Evolutionary conservation across 2,113 vertebrate genomes (phyloP).

Genomic region (Psettodes erumei): DNA sequence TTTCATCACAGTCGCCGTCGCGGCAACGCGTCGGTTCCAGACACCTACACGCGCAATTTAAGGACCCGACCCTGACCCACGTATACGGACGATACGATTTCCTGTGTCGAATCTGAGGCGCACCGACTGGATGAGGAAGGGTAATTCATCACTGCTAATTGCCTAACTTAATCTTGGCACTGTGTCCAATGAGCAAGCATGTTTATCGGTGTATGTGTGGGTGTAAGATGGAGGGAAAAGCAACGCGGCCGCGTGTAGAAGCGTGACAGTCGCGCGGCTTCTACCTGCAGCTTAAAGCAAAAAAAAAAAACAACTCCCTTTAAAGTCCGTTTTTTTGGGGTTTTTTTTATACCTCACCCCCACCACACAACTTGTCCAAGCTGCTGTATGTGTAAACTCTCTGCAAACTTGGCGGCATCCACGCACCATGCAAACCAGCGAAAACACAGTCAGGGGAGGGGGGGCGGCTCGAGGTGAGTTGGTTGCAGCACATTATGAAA

Average conservation of each 20-base stretch:
- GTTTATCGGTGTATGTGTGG: conserved; percentile 51
- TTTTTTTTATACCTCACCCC: too few relatives aligned
- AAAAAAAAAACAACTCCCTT: too few relatives aligned
- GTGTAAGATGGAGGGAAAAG: conserved; percentile 33
- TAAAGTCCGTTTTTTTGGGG: conserved; percentile 23
- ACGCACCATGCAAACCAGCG: neutral
- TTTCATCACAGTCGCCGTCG: conserved; percentile 42
- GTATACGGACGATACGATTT: conserved; percentile 10
- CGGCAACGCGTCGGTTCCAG: conserved; percentile 11
- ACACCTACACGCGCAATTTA: conserved; percentile 23
- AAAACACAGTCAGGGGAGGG: neutral
- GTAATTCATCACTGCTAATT: conserved; percentile 69
- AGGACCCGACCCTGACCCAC: conserved; percentile 23
- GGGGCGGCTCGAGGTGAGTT: too few relatives aligned
- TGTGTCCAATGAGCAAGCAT: conserved; percentile 55
- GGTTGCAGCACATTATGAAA: conserved; percentile 14
- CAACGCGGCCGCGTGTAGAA: conserved; percentile 2
- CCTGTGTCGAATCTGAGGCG: neutral
- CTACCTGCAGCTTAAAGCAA: conserved; percentile 36
- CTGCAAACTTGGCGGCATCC: conserved; percentile 1
- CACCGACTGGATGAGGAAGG: conserved; percentile 3
- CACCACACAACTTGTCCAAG: conserved; percentile 27
- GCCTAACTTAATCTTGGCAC: conserved; percentile 61
- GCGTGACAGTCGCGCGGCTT: conserved; percentile 45
- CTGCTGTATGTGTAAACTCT: neutral